These are phyloP conservation scores for Cantharis lateralis DNA, from an alignment of 2,888 invertebrate genomes.

Conservation along the genomic window DNA sequence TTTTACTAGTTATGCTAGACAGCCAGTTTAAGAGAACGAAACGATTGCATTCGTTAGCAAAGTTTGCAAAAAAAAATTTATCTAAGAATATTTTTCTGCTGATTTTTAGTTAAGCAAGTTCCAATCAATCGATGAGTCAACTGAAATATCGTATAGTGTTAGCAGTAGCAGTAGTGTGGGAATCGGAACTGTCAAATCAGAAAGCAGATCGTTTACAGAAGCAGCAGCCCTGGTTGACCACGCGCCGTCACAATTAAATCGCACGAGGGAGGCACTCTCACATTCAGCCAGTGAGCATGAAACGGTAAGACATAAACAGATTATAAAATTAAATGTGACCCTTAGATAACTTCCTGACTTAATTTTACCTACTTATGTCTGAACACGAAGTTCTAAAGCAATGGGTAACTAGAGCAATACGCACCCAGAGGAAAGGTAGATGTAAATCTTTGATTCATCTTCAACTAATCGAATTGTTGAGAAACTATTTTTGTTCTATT, in stretches of 20 bases:
- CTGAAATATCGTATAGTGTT: constrained; percentile 52
- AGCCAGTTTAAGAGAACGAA: too few species aligned
- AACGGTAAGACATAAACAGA: constrained; percentile 64
- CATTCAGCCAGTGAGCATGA: constrained; percentile 79
- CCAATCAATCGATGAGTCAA: constrained; percentile 44
- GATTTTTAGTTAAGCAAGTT: constrained; percentile 22
- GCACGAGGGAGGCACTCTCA: constrained; percentile 71
- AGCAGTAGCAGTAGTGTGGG: constrained; percentile 52
- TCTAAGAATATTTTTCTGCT: neutral
- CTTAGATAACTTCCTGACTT: neutral
- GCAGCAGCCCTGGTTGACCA: constrained; percentile 32
- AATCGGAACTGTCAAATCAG: constrained; percentile 34
- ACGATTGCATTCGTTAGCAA: too few species aligned
- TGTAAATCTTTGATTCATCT: too few species aligned
- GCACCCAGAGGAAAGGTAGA: neutral
- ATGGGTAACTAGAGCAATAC: neutral
- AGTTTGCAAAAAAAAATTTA: too few species aligned
- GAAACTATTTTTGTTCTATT: too few species aligned
- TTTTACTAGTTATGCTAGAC: too few species aligned
- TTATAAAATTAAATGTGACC: neutral
- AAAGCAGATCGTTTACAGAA: constrained; percentile 59
- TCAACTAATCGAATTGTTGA: too few species aligned
- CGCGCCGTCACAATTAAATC: constrained; percentile 39
- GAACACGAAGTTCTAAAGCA: neutral
- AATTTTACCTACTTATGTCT: neutral